Evolutionary conservation across 2,797 vertebrate species (phyloP).

Genomic region (Adelosebastes latens): DNA sequence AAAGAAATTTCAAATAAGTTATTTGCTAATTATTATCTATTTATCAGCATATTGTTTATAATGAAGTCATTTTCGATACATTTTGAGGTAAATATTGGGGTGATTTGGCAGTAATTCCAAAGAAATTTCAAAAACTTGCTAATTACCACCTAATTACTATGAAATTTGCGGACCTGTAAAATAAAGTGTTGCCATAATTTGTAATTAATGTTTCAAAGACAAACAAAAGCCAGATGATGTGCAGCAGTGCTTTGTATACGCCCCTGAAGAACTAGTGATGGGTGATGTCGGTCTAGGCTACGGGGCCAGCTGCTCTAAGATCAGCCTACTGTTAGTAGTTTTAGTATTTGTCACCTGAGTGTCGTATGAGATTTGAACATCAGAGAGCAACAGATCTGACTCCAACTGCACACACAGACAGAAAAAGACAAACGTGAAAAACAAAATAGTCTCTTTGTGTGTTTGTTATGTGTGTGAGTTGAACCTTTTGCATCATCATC

Average conservation of each 20-base stretch:
- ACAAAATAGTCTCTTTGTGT: conserved; percentile 4
- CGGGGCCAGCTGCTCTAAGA: conserved; percentile 40
- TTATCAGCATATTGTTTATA: no score
- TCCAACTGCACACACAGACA: conserved; percentile 74
- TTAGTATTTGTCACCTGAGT: conserved; percentile 63
- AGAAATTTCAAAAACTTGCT: no score
- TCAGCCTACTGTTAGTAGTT: conserved; percentile 29
- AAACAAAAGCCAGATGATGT: neutral
- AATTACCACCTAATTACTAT: no score
- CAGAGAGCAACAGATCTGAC: conserved; percentile 70
- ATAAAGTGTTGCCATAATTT: neutral
- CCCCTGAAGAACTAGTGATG: conserved; percentile 53
- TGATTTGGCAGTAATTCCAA: no score
- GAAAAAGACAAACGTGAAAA: conserved; percentile 38
- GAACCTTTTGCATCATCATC: neutral
- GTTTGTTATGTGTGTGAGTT: neutral
- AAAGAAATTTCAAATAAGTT: no score
- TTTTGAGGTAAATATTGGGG: no score
- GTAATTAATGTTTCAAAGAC: neutral
- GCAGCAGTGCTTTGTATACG: conserved; percentile 33
- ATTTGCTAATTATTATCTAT: no score
- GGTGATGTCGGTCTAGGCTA: conserved; percentile 48
- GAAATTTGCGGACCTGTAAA: no score
- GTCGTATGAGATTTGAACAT: conserved; percentile 70
- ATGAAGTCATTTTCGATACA: no score